Evolutionary conservation across 2,113 vertebrate genomes (phyloP).

Genomic region (Alosa alosa): DNA sequence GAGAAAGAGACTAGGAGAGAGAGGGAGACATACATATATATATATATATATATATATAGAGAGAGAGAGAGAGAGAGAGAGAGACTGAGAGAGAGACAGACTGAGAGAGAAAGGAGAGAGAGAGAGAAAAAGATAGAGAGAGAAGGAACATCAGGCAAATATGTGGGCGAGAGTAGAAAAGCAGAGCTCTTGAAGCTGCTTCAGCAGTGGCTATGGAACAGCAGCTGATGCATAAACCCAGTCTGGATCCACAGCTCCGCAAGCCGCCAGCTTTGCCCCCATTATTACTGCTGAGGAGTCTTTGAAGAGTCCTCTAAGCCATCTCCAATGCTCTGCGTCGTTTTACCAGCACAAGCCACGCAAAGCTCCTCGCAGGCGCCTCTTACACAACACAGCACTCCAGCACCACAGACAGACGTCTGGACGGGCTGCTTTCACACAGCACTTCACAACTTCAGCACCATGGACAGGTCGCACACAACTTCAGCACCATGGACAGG

Average conservation of each 20-base stretch:
- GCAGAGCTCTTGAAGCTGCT: conserved; percentile 32
- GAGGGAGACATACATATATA: no score
- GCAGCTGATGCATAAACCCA: not conserved
- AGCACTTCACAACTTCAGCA: not conserved
- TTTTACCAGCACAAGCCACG: not conserved
- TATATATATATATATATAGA: no score
- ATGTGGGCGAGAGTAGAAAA: conserved; percentile 17
- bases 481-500: not conserved
- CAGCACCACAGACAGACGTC: not conserved
- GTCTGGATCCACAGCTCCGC: not conserved
- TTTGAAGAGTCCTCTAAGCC: not conserved
- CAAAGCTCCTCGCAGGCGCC: not conserved
- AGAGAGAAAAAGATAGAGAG: not conserved
- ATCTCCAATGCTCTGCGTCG: not conserved
- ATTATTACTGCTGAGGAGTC: not conserved
- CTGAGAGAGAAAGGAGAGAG: not conserved
- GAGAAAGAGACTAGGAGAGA: not conserved
- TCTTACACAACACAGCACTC: not conserved
- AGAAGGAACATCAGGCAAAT: conserved; percentile 28
- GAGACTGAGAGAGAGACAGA: not conserved
- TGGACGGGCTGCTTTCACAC: no score
- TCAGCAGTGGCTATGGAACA: conserved; percentile 21
- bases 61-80: not conserved
- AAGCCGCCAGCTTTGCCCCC: not conserved
- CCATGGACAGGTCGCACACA: not conserved